These are phyloP conservation scores for Propithecus coquereli DNA, from an alignment of 2,113 vertebrate species.

Conservation along the genomic window DNA sequence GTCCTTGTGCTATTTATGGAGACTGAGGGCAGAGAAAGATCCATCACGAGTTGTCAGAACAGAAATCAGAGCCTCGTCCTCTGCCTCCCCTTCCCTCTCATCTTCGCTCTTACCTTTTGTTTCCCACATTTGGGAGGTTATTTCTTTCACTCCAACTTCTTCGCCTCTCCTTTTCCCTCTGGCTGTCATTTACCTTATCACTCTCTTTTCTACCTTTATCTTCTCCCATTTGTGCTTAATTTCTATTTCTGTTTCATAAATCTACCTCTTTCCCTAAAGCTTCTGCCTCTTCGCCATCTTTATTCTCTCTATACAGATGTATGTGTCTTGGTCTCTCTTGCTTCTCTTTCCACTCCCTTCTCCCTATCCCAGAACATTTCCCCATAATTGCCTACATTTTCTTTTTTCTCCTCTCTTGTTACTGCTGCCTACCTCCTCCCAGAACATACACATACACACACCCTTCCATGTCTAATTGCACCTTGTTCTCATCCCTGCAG, in stretches of 20 bases:
- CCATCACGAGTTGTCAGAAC: accelerated
- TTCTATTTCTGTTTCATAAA: neutral
- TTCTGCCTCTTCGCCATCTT: neutral
- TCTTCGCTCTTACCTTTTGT: neutral
- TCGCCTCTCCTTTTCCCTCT: neutral
- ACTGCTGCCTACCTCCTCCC: neutral
- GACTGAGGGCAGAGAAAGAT: too few species aligned
- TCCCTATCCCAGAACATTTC: neutral
- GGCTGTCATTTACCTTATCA: neutral
- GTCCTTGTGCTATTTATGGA: neutral
- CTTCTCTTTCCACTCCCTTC: neutral
- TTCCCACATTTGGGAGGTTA: neutral
- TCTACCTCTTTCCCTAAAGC: neutral
- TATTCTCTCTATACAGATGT: neutral
- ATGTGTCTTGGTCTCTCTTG: neutral
- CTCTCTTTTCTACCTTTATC: neutral
- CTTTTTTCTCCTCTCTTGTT: neutral
- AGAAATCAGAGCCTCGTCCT: neutral
- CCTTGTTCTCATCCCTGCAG: conserved; percentile 78
- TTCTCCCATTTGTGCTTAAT: neutral
- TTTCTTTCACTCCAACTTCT: neutral
- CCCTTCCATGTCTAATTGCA: neutral
- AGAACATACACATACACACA: neutral
- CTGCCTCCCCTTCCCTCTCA: neutral
- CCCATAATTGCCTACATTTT: neutral